Evolutionary conservation across 2,797 vertebrate species (phyloP), one percentile per base, ranked within the genome.

Genomic region (Huso huso): DNA sequence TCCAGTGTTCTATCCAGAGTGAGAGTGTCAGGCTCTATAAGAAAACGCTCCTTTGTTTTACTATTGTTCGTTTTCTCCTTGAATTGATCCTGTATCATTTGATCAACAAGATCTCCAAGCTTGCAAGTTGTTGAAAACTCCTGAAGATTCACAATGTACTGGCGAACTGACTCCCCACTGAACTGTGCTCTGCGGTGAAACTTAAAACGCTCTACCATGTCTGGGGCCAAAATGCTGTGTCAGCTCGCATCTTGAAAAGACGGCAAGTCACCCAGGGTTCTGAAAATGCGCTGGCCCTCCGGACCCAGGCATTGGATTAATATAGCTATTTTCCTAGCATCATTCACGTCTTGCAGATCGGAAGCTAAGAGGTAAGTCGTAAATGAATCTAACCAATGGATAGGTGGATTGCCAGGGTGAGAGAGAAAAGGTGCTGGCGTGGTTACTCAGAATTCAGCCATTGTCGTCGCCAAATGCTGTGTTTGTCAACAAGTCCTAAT

Each of bases 301-400:
- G 53, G 48, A 0, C 62, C 65, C 3, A 64, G 12, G 50, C 66
- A 57, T 51, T 64, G 61, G 49, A 51, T 61, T 13, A 66, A 7
- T 48, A 69, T 7, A 37, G 61, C 61, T 18, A 49, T 58, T 13
- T 66, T 66, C 4, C 48, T 8, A 8, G 23, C 51, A 3, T 10
- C 13, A 3, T 15, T 55, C 48, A 71, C 51, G 0, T 53, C 62
- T 1, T 18, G 51, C n/a, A 69, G 66, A 13, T 53, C 68, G 0
- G 49, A n/a, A 11, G 63, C 60, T 0, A 62, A 11, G 11, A 72
- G 2, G 23, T 62, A 61, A 2, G 68, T 71, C 7, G 67, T 50
- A 60, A 71, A 72, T 2, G 48, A 64, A 11, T 37, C 23, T 4
- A 66, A 10, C 68, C 61, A 65, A 1, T 23, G 64, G 10, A 72